A percentile compares a stretch with the other conserved stretches of the same genome.
phyloP scores from a whole-genome alignment of 2,797 vertebrate species.

The Aulostomus chinensis region DNA sequence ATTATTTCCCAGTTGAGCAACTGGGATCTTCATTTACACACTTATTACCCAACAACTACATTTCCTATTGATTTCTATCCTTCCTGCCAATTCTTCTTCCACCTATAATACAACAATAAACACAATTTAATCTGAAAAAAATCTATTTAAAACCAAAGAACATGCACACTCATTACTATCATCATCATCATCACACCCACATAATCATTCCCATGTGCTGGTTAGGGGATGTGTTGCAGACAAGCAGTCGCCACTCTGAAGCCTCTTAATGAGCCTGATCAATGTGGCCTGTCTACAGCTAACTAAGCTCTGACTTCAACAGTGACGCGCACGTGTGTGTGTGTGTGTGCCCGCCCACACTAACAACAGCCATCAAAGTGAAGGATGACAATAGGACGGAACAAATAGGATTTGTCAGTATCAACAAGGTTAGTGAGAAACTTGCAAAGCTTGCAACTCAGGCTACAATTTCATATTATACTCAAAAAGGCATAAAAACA shows the following conservation, averaged over 20 bases:
- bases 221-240: slow-evolving; percentile 26
- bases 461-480: no score
- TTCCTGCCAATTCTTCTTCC: neutral
- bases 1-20: no score
- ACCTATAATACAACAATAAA: neutral
- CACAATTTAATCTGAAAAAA: neutral
- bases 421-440: slow-evolving; percentile 24
- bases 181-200: neutral
- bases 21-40: no score
- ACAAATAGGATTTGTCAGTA: slow-evolving; percentile 17
- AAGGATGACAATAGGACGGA: slow-evolving; percentile 27
- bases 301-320: slow-evolving; percentile 31
- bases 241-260: slow-evolving; percentile 24
- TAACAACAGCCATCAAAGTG: slow-evolving; percentile 44
- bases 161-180: neutral
- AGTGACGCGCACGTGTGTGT: slow-evolving; percentile 13
- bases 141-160: neutral
- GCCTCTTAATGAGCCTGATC: slow-evolving; percentile 49
- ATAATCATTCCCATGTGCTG: slow-evolving; percentile 4
- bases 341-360: neutral
- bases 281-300: slow-evolving; percentile 33
- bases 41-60: no score
- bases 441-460: neutral
- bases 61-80: neutral
- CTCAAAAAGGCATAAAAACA: neutral